A percentile compares a stretch with the other conserved stretches of the same genome.
Evolutionary conservation across 92 coral and sea anemone species (phyloP).

Genomic region (Bergia sp.): DNA sequence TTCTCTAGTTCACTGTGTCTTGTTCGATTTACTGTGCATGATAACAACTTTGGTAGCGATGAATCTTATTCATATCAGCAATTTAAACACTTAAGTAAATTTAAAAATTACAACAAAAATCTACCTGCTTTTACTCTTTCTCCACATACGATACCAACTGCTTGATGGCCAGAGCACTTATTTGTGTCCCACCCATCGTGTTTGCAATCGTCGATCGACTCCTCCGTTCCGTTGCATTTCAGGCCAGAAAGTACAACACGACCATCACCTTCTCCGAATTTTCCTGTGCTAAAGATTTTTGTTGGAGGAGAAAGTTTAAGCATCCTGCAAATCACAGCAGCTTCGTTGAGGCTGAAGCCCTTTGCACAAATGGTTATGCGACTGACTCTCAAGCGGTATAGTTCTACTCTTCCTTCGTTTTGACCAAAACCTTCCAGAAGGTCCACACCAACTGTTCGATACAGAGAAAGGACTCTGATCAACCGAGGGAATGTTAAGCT

Average conservation of each 20-base stretch:
- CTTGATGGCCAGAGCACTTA: background rate
- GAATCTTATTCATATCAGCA: too few species aligned
- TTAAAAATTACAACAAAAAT: too few species aligned
- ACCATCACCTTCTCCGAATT: background rate
- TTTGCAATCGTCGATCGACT: background rate
- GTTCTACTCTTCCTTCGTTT: background rate
- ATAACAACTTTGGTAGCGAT: too few species aligned
- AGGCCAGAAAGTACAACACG: background rate
- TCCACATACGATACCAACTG: background rate
- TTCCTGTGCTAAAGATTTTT: background rate
- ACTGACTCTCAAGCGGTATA: background rate
- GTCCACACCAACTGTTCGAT: background rate
- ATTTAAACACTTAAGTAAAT: too few species aligned
- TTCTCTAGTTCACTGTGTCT: too few species aligned
- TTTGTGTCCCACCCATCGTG: background rate
- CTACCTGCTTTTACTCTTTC: background rate
- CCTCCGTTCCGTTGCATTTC: background rate
- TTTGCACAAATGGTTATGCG: background rate
- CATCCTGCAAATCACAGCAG: background rate
- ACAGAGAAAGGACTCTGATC: background rate
- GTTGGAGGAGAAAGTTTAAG: background rate
- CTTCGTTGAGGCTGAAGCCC: background rate
- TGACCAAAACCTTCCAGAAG: background rate
- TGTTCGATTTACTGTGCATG: too few species aligned
- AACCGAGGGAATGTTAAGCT: background rate